Percentiles rank a stretch among this genome's conserved stretches.
Evolutionary conservation across 2,797 vertebrate genomes (phyloP).

Genomic region (Pyrrhura leucotis): DNA sequence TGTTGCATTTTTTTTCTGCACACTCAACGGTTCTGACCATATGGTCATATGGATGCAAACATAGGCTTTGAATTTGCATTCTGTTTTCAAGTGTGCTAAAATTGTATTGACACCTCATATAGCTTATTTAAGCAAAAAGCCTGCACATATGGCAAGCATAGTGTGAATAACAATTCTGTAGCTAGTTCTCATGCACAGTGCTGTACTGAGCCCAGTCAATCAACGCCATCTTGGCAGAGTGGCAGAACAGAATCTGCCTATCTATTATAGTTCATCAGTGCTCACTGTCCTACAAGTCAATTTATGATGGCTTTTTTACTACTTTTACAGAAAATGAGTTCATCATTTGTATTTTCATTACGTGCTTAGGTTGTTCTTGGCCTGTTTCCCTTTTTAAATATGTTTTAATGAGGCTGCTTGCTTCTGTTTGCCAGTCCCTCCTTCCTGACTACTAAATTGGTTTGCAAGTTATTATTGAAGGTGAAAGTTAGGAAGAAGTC

Average conservation of each 20-base stretch:
- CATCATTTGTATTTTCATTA: not conserved
- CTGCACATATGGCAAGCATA: not conserved
- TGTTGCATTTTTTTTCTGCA: not conserved
- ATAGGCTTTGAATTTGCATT: constrained; percentile 5
- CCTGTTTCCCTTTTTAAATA: not conserved
- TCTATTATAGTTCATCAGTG: not conserved
- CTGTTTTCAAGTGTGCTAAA: constrained; percentile 35
- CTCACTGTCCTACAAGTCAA: not conserved
- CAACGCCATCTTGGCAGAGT: not conserved
- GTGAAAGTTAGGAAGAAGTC: not conserved
- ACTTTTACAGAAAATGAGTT: not conserved
- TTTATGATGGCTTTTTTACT: not conserved
- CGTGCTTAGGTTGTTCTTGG: not conserved
- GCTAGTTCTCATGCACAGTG: not conserved
- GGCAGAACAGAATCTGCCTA: not conserved
- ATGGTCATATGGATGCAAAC: not conserved
- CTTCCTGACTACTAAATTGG: not conserved
- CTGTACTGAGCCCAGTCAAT: not conserved
- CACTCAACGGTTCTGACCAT: not conserved
- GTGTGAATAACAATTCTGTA: constrained; percentile 1
- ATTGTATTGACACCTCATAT: not conserved
- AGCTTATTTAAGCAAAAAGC: constrained; percentile 27
- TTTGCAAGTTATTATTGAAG: not conserved
- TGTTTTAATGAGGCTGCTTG: not conserved
- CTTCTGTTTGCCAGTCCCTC: not conserved